Evolutionary conservation across 2,888 invertebrate species (phyloP).

Genomic region (Eupithecia tripunctaria): DNA sequence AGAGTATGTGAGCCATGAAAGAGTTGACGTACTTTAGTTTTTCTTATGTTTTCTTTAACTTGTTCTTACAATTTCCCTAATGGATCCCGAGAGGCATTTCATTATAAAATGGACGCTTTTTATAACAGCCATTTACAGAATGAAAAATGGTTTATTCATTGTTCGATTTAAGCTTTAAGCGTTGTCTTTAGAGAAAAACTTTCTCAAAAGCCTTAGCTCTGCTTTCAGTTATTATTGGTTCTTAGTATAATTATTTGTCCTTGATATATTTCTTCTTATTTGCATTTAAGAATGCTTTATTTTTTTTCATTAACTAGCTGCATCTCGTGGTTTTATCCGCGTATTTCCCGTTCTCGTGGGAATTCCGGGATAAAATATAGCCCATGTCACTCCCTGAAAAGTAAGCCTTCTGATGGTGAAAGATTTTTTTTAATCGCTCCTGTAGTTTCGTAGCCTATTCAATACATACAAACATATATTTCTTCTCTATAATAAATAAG

Average conservation of each 20-base stretch:
- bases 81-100: constrained; percentile 50
- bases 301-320: too few relatives aligned
- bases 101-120: constrained; percentile 52
- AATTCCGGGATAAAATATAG: too few relatives aligned
- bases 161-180: constrained; percentile 27
- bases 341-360: too few relatives aligned
- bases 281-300: too few relatives aligned
- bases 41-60: constrained; percentile 13
- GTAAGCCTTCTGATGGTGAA: too few relatives aligned
- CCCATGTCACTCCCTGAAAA: too few relatives aligned
- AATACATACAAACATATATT: too few relatives aligned
- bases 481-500: too few relatives aligned
- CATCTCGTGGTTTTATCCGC: too few relatives aligned
- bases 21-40: not conserved
- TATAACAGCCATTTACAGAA: constrained; percentile 49
- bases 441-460: too few relatives aligned
- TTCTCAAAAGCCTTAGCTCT: not conserved
- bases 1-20: not conserved
- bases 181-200: not conserved
- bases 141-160: constrained; percentile 43
- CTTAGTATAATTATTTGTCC: not conserved
- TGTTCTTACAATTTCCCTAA: constrained; percentile 48
- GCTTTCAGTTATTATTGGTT: not conserved
- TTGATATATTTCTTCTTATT: not conserved
- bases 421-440: too few relatives aligned